Evolutionary conservation across 2,113 vertebrate species (phyloP).

Genomic region (Hemibates koningsi): DNA sequence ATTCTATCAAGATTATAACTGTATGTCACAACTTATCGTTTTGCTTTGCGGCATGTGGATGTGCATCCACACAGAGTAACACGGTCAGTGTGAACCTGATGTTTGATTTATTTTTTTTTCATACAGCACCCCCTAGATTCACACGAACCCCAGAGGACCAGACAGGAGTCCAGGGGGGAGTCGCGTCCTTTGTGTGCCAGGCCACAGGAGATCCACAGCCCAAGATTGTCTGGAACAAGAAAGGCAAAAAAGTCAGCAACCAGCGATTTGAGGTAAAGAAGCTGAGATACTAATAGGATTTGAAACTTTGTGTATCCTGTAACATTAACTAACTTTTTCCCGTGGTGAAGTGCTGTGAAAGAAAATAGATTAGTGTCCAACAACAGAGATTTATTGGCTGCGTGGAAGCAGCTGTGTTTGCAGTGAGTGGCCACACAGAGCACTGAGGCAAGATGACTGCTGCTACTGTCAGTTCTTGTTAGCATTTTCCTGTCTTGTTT

Average conservation of each 20-base stretch:
- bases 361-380: not conserved
- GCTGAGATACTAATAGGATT: not conserved
- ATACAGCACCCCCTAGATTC: constrained; percentile 88
- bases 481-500: not conserved
- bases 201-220: constrained; percentile 93
- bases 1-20: not conserved
- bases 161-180: constrained; percentile 93
- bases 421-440: not conserved
- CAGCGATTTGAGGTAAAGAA: constrained; percentile 97
- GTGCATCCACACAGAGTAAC: not conserved
- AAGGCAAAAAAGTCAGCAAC: constrained; percentile 99
- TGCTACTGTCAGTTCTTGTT: not conserved
- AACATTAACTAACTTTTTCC: not conserved
- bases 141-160: constrained; percentile 91
- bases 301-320: not conserved
- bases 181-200: constrained; percentile 96
- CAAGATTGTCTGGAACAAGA: constrained; percentile 98
- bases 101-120: constrained; percentile 5
- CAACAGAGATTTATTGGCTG: not conserved
- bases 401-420: not conserved
- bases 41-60: not conserved
- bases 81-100: not conserved
- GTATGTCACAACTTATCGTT: not conserved
- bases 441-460: not conserved
- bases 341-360: not conserved